These are phyloP conservation scores for Tetraodon nigroviridis DNA, from an alignment of 2,113 vertebrate species.

Conservation along the genomic window DNA sequence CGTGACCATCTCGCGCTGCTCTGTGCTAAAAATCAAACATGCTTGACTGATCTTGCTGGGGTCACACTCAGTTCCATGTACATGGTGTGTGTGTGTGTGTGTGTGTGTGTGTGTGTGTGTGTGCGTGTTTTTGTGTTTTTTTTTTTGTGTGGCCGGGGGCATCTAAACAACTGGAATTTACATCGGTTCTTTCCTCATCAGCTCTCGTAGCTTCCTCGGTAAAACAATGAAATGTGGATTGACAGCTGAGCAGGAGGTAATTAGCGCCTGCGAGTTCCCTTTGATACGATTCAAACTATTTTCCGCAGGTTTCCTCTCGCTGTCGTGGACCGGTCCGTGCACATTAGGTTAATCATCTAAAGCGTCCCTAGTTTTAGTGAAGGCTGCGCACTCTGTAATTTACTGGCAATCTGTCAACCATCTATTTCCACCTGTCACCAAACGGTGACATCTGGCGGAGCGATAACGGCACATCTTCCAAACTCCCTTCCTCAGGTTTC, in stretches of 20 bases:
- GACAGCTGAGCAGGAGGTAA: neutral
- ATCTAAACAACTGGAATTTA: conserved; percentile 2
- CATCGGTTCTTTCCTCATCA: conserved; percentile 8
- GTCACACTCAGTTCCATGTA: conserved; percentile 34
- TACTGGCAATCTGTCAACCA: too few relatives aligned
- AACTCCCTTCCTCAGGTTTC: too few relatives aligned
- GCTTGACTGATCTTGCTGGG: conserved; percentile 25
- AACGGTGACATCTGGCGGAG: too few relatives aligned
- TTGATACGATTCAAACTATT: neutral
- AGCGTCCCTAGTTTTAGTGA: too few relatives aligned
- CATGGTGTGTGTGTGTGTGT: neutral
- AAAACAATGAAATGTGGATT: conserved; percentile 8
- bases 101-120: too few relatives aligned
- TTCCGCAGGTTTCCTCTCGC: too few relatives aligned
- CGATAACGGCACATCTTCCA: neutral
- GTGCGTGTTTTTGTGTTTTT: too few relatives aligned
- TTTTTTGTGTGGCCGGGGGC: too few relatives aligned
- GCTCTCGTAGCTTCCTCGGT: neutral
- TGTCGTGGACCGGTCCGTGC: too few relatives aligned
- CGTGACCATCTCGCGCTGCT: conserved; percentile 26
- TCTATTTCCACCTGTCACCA: too few relatives aligned
- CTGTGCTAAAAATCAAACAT: conserved; percentile 27
- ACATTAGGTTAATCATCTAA: too few relatives aligned
- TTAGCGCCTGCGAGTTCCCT: neutral
- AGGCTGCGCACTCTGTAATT: too few relatives aligned